Base-by-base conservation (phyloP, 2,888 invertebrate genomes). In the Diplazon laetatorius region DNA sequence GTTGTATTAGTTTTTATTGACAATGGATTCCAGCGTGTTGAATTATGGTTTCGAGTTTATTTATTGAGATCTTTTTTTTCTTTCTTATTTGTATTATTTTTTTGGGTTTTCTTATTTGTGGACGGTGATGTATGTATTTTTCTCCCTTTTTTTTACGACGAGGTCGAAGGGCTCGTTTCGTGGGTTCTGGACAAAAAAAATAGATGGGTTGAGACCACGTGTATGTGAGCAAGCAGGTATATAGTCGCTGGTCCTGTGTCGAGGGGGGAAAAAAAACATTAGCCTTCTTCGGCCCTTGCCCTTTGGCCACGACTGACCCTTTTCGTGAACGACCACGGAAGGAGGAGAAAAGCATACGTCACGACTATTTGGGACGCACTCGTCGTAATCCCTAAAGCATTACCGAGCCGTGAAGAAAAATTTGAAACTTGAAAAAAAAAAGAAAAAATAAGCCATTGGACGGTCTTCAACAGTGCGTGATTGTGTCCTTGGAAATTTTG, bases 241-340 rank as follows among this genome's bases (percentile, higher is more conserved):
- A 60, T 59, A 65, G 78, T 65, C 50, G 18, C 14, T 14, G 14
- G 25, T 22, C 65, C 46, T 18, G 52, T 37, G 65, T 65, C 59
- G 62, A 70, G 30, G 8, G 25, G 8, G 16, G 30, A 55, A 55
- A 55, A 70, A 70, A 74, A 71, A 78, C 55, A 74, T 65, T 59
- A n/a, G 59, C 16, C 57, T 44, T 52, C 44, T 55, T 60, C 62
- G 66, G n/a, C n/a, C n/a, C 66, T 52, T 66, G 39, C 37, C 18
- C 60, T 52, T 66, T 46, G 25, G 14, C 35, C 50, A 52, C 35
- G 25, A 37, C 35, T 37, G 69, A 78, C 59, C 59, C 50, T 69
- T 63, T 37, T 25, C 59, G 18, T 30, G 48, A 9, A 14, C 35
- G 37, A 48, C 12, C 66, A 60, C 30, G 22, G 6, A 55, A 42